Evolutionary conservation across 2,888 invertebrate genomes (phyloP), one percentile per base, ranked within the genome.

Genomic region (Blastobasis lacticolella): DNA sequence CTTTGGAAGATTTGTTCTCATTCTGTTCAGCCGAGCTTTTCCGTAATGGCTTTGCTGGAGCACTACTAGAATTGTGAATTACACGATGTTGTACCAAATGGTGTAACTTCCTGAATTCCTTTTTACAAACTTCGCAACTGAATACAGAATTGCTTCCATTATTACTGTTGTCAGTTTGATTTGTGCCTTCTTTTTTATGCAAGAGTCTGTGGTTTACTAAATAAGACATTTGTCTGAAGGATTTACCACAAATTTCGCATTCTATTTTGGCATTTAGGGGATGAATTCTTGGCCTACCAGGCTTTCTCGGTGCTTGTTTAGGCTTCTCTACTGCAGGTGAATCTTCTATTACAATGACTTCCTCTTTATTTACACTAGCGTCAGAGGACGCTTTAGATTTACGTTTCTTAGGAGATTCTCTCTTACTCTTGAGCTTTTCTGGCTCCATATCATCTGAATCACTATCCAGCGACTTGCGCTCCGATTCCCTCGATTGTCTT

Each of bases 161-260:
- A 36, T 63, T 58, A 2, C 60, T 61, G 10, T 60, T 71, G 46
- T 75, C 71, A 9, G 53, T 10, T 61, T 73, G 78, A 57, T 79
- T 79, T 42, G 59, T 23, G 37, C 75, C 73, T 6, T 75, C 75
- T 62, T 75, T 82, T 55, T 73, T 79, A 54, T 88, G 88, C 49
- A 79, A 81, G 41, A 81, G 46, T 60, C 78, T 86, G 60, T 89
- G 89, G 56, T 72, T 85, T 0, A 75, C 77, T 52, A 88, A 73
- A 61, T 89, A 86, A 0, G 88, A 87, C 46, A 82, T 61, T 57
- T 89, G 89, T 57, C 89, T 76, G 60, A 89, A 89, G 8, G 73
- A 75, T 71, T 88, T 89, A 0, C 85, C 84, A 56, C 89, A 89
- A 51, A 82, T 73, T 63, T 88, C 86, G 57, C 89, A 89, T 10